Conservation (phyloP, 2,113 vertebrate species). For the Podarcis raffonei region DNA sequence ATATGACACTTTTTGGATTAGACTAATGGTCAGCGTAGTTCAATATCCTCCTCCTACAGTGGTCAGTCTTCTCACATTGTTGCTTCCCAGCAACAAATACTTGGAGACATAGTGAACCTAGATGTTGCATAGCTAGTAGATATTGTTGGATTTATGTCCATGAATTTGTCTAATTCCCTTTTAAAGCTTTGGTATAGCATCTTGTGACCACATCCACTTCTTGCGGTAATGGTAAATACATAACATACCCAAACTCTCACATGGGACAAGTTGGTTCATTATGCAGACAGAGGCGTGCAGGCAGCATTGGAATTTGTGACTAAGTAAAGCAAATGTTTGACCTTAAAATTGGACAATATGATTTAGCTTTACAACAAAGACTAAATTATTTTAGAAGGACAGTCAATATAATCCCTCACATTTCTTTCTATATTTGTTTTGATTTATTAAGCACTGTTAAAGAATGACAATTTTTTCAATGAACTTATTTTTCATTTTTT, state of each 20-base stretch:
- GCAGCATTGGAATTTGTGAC: neutral
- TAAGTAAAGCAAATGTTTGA: neutral
- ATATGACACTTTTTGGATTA: neutral
- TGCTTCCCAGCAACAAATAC: neutral
- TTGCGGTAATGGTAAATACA: neutral
- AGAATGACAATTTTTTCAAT: neutral
- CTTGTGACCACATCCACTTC: neutral
- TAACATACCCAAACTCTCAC: neutral
- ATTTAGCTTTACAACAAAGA: constrained; percentile 5
- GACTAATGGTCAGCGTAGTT: neutral
- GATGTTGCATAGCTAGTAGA: neutral
- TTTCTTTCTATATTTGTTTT: neutral
- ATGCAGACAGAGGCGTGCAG: neutral
- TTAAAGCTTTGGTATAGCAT: neutral
- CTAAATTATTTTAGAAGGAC: neutral
- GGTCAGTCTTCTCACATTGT: neutral
- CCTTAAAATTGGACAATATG: neutral
- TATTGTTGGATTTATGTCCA: neutral
- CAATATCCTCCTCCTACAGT: neutral
- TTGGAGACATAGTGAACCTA: neutral
- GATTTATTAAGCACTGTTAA: neutral
- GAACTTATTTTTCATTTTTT: neutral
- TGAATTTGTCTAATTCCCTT: neutral
- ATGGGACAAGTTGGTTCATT: neutral
- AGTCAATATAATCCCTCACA: neutral